Evolutionary conservation across 2,113 vertebrate species (phyloP).

Genomic region (Ploceus nigricollis): DNA sequence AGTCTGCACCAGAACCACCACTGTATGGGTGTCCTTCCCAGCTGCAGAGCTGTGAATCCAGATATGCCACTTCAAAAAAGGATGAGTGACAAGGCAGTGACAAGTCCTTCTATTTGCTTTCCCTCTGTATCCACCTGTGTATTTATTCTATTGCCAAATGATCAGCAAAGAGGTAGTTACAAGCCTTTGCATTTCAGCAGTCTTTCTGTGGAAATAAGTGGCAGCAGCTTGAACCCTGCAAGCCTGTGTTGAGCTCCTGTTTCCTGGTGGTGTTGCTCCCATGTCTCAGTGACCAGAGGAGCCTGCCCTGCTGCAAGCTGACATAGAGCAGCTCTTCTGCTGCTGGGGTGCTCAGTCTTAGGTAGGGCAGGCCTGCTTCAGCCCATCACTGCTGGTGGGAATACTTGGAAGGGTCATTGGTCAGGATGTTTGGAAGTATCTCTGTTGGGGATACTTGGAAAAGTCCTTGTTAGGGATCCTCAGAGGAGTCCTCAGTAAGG

Average conservation of each 20-base stretch:
- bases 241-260: not conserved
- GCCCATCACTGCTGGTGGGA: not conserved
- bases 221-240: not conserved
- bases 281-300: not conserved
- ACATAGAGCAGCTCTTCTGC: not conserved
- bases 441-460: not conserved
- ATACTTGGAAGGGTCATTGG: not conserved
- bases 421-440: not conserved
- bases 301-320: not conserved
- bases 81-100: not conserved
- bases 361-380: not conserved
- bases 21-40: not conserved
- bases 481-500: not conserved
- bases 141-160: not conserved
- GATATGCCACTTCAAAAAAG: not conserved
- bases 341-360: not conserved
- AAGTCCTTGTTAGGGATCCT: not conserved
- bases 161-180: not conserved
- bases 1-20: not conserved
- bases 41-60: not conserved
- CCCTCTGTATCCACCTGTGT: not conserved
- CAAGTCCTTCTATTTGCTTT: not conserved
- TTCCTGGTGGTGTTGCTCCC: not conserved
- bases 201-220: not conserved
- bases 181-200: not conserved